A percentile compares a stretch with the other conserved stretches of the same genome.
Conservation (phyloP, 2,888 invertebrate species). For the Oscheius sp. region DNA sequence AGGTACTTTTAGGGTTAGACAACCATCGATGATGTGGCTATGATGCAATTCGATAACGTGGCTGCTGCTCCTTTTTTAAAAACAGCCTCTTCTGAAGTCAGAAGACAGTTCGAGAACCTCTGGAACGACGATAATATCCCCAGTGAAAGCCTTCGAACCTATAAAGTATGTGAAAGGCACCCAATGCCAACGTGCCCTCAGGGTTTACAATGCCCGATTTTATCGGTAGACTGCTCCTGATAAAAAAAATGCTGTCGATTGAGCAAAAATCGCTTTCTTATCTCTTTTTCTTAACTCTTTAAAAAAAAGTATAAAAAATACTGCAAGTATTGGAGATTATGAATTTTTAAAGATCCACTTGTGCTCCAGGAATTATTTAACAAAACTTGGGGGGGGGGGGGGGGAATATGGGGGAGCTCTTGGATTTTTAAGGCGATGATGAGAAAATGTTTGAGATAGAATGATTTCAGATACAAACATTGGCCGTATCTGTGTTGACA, state of each 20-base stretch:
- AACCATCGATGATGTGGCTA: constrained; percentile 52
- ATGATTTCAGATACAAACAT: constrained; percentile 60
- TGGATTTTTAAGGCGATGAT: too few species aligned
- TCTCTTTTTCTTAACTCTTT: too few species aligned
- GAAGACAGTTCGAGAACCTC: constrained; percentile 54
- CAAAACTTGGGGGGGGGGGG: too few species aligned
- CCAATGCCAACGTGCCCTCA: too few species aligned
- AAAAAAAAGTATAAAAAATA: too few species aligned
- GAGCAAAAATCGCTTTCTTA: too few species aligned
- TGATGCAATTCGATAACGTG: constrained; percentile 53
- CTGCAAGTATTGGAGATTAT: constrained; percentile 4
- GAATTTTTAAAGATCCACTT: constrained; percentile 11
- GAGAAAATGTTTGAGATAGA: not conserved
- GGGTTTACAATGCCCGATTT: not conserved
- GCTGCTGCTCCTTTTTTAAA: constrained; percentile 58
- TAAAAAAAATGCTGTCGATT: too few species aligned
- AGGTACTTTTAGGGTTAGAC: constrained; percentile 29
- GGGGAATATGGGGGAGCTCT: too few species aligned
- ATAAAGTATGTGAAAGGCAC: constrained; percentile 60
- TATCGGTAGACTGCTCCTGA: constrained; percentile 1
- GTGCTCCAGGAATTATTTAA: constrained; percentile 21
- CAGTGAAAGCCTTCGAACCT: constrained; percentile 57
- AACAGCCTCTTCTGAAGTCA: constrained; percentile 53
- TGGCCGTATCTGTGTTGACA: constrained; percentile 65
- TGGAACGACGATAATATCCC: constrained; percentile 65